Percentiles rank a stretch among this genome's conserved stretches.
Evolutionary conservation across 2,113 vertebrate species (phyloP).

Genomic region (Gymnorhina tibicen): DNA sequence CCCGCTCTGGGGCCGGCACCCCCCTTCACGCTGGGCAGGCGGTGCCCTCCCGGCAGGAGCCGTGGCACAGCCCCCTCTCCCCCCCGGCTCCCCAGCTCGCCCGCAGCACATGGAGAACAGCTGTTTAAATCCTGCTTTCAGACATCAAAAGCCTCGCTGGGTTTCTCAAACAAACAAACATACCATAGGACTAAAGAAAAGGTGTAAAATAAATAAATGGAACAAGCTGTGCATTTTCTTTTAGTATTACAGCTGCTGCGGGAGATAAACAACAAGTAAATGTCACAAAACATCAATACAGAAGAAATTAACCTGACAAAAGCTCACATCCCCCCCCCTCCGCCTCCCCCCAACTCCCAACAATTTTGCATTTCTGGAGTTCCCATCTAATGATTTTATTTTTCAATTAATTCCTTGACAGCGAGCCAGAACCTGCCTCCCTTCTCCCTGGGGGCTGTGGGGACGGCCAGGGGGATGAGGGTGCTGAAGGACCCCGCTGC

Average conservation of each 20-base stretch:
- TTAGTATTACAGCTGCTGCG: slow-evolving; percentile 74
- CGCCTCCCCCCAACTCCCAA: neutral
- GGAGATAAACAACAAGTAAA: slow-evolving; percentile 77
- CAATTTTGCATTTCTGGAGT: slow-evolving; percentile 75
- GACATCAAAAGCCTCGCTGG: slow-evolving; percentile 76
- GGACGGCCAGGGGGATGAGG: neutral
- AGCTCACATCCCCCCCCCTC: slow-evolving; percentile 27
- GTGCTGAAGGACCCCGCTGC: fast-evolving
- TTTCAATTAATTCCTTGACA: slow-evolving; percentile 83
- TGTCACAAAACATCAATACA: slow-evolving; percentile 78
- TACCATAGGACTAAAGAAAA: slow-evolving; percentile 70
- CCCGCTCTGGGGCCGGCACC: neutral
- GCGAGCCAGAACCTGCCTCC: slow-evolving; percentile 60
- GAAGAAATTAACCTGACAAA: slow-evolving; percentile 77
- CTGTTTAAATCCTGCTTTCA: slow-evolving; percentile 68
- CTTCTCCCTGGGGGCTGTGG: neutral
- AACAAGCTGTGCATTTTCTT: slow-evolving; percentile 75
- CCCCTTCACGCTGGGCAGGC: neutral
- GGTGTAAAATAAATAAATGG: slow-evolving; percentile 78
- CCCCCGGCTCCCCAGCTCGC: neutral
- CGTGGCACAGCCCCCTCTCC: neutral
- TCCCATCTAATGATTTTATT: slow-evolving; percentile 79
- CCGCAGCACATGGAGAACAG: slow-evolving; percentile 56
- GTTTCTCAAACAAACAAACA: slow-evolving; percentile 79
- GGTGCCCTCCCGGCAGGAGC: neutral